Percentiles rank a stretch among this genome's conserved stretches.
Conservation (phyloP, 2,888 invertebrate genomes). For the Diarsia rubi region DNA sequence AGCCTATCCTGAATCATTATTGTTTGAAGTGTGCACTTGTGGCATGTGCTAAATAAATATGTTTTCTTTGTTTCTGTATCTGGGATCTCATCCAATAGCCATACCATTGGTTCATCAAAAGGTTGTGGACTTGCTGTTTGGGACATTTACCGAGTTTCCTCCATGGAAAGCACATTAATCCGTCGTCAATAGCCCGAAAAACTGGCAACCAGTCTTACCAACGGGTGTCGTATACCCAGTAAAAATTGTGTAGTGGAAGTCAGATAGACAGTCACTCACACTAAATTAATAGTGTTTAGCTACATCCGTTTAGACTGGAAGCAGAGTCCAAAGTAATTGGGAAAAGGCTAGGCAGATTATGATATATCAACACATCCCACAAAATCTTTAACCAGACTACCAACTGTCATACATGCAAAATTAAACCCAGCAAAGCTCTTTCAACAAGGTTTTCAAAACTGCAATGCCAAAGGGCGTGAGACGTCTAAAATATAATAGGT, state of each 20-base stretch:
- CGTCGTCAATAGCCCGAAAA: background rate
- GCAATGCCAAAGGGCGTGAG: constrained; percentile 10
- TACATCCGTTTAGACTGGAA: background rate
- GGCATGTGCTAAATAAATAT: too few species aligned
- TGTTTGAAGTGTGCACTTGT: too few species aligned
- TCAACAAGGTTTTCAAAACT: constrained; percentile 5
- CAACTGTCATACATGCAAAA: background rate
- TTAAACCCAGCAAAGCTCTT: background rate
- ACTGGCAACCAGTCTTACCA: background rate
- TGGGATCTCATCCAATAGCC: background rate
- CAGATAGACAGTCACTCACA: background rate
- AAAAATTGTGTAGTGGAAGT: too few species aligned
- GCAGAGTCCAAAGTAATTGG: background rate
- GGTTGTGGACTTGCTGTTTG: background rate
- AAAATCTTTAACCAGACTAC: background rate
- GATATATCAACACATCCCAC: background rate
- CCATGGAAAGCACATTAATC: background rate
- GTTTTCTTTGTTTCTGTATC: too few species aligned
- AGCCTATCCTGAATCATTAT: too few species aligned
- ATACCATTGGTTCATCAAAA: background rate
- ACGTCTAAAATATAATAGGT: constrained; percentile 46
- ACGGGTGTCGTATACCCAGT: background rate
- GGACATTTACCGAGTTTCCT: background rate
- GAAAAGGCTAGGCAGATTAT: background rate
- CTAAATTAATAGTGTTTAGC: background rate